Percentiles rank a stretch among this genome's conserved stretches.
These are phyloP conservation scores for Hypselothyrea guttata DNA, from an alignment of 2,888 invertebrate species.

Conservation along the genomic window DNA sequence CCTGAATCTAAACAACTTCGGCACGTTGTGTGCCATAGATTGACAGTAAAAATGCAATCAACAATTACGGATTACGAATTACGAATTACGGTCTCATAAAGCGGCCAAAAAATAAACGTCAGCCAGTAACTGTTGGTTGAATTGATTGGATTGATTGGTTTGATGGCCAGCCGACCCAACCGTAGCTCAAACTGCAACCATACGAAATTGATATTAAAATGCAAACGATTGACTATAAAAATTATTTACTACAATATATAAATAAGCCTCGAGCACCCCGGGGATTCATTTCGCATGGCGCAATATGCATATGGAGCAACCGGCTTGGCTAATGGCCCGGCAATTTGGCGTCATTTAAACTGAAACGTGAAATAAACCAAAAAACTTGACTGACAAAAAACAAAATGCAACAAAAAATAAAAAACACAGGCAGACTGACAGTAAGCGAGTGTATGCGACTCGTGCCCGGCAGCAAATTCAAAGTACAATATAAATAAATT, in stretches of 20 bases:
- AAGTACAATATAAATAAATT: constrained; percentile 68
- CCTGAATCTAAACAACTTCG: constrained; percentile 16
- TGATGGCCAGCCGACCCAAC: constrained; percentile 8
- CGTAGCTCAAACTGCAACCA: constrained; percentile 8
- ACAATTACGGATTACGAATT: constrained; percentile 66
- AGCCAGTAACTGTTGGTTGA: constrained; percentile 47
- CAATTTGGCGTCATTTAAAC: constrained; percentile 74
- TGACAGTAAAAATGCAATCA: constrained; percentile 69
- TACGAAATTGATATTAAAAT: constrained; percentile 72
- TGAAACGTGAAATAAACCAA: constrained; percentile 67
- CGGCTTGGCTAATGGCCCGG: constrained; percentile 64
- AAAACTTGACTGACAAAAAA: constrained; percentile 68
- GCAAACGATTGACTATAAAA: constrained; percentile 71
- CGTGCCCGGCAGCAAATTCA: constrained; percentile 54
- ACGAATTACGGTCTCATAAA: constrained; percentile 73
- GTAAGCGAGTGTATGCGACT: constrained; percentile 21
- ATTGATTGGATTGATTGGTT: constrained; percentile 48
- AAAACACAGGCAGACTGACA: constrained; percentile 11
- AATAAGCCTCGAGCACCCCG: constrained; percentile 35
- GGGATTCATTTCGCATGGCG: constrained; percentile 25
- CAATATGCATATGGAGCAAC: constrained; percentile 56
- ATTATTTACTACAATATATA: constrained; percentile 58
- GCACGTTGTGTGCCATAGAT: constrained; percentile 50
- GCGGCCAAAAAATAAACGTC: constrained; percentile 75
- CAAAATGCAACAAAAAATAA: constrained; percentile 24